phyloP scores from a whole-genome alignment of 2,888 invertebrate species.

The Conistra vaccinii region DNA sequence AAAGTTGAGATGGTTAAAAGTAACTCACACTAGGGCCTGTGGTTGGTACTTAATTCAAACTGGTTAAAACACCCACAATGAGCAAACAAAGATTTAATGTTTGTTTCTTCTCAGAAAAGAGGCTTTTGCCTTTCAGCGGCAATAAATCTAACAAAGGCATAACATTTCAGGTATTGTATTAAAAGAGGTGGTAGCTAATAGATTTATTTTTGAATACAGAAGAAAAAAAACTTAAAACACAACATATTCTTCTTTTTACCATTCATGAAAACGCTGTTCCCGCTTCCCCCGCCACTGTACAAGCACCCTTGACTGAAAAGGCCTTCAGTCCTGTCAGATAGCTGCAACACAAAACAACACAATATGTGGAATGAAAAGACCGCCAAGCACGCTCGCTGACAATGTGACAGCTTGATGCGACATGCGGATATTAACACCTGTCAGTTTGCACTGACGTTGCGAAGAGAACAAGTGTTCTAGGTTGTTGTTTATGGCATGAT shows the following conservation, averaged over 20 bases:
- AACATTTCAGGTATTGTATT: no score
- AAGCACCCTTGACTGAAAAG: not conserved
- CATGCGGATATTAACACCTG: slow-evolving; percentile 22
- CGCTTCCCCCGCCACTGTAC: not conserved
- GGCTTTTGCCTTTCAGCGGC: no score
- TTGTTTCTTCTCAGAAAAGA: no score
- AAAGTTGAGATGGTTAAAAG: no score
- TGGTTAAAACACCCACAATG: no score
- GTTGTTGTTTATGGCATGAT: not conserved
- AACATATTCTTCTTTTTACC: not conserved
- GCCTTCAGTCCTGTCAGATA: not conserved
- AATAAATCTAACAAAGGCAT: no score
- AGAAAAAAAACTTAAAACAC: no score
- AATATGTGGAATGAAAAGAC: slow-evolving; percentile 16
- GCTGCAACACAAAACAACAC: slow-evolving; percentile 10
- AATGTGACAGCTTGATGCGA: slow-evolving; percentile 14
- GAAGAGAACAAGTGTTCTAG: not conserved
- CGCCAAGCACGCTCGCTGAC: not conserved
- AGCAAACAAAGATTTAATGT: no score
- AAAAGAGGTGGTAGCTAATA: no score
- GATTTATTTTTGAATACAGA: no score
- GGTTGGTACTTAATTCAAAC: no score
- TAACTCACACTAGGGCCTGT: no score
- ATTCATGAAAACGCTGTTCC: not conserved
- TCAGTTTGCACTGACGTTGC: not conserved